Evolutionary conservation across 2,113 vertebrate genomes (phyloP).

Genomic region (Trematomus loennbergii): DNA sequence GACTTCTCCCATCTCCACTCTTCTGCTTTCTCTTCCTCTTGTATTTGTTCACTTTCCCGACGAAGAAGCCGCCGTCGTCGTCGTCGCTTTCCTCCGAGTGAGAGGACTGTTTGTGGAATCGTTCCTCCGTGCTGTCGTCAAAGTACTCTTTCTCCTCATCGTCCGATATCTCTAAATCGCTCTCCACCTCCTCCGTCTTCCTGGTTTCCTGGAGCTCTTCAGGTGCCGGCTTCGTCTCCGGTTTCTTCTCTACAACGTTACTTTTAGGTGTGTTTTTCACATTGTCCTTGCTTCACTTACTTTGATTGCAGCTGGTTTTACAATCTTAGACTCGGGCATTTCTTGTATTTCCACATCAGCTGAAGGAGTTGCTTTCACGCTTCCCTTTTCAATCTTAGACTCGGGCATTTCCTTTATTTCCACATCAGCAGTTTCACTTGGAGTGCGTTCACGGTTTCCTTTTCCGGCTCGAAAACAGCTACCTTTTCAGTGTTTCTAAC

Average conservation of each 20-base stretch:
- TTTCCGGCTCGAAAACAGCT: slow-evolving; percentile 18
- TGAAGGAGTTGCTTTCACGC: no score
- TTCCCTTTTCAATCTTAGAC: no score
- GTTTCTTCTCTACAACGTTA: slow-evolving; percentile 35
- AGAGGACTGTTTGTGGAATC: slow-evolving; percentile 92
- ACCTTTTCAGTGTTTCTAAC: slow-evolving; percentile 12
- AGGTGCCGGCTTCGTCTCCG: neutral
- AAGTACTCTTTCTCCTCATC: slow-evolving; percentile 73
- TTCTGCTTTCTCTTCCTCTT: slow-evolving; percentile 78
- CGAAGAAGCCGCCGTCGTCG: slow-evolving; percentile 90
- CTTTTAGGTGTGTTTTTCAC: slow-evolving; percentile 27
- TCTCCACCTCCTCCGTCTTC: slow-evolving; percentile 47
- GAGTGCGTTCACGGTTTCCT: neutral
- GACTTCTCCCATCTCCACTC: slow-evolving; percentile 1
- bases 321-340: slow-evolving; percentile 8
- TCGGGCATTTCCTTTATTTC: slow-evolving; percentile 23
- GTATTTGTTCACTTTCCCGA: slow-evolving; percentile 91
- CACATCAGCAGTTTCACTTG: neutral
- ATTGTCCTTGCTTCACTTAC: slow-evolving; percentile 6
- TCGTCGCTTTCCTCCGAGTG: slow-evolving; percentile 87
- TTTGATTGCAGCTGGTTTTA: slow-evolving; percentile 8
- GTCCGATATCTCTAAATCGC: slow-evolving; percentile 77
- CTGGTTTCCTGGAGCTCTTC: neutral
- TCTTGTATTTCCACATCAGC: no score
- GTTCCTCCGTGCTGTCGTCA: slow-evolving; percentile 92